Evolutionary conservation across 1,140 invertebrate genomes (phyloP).

Genomic region (Drosophila fuyamai): DNA sequence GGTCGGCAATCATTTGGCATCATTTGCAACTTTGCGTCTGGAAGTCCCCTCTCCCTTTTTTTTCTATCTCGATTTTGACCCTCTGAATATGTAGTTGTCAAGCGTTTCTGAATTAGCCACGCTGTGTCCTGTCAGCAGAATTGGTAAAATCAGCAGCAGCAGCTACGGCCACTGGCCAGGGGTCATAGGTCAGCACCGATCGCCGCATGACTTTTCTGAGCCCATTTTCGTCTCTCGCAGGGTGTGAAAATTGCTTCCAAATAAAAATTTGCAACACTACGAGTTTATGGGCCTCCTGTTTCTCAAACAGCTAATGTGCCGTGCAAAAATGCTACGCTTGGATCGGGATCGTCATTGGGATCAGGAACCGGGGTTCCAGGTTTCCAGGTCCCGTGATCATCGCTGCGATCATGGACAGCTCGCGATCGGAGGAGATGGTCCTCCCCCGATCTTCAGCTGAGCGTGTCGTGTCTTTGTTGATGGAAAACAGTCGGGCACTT

Average conservation of each 20-base stretch:
- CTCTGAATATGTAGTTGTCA: constrained; percentile 63
- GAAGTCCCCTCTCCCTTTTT: constrained; percentile 3
- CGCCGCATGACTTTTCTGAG: constrained; percentile 46
- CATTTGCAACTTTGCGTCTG: constrained; percentile 68
- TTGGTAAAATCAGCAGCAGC: constrained; percentile 36
- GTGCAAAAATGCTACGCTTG: constrained; percentile 73
- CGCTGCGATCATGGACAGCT: constrained; percentile 67
- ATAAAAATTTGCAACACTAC: constrained; percentile 82
- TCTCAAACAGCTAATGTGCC: constrained; percentile 63
- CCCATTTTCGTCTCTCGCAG: constrained; percentile 46
- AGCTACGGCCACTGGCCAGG: constrained; percentile 33
- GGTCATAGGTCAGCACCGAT: constrained; percentile 36
- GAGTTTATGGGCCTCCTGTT: constrained; percentile 50
- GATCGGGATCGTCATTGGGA: constrained; percentile 1
- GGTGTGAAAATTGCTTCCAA: constrained; percentile 83
- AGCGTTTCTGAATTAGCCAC: constrained; percentile 68
- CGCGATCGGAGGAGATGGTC: constrained; percentile 48
- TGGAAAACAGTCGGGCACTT: constrained; percentile 64
- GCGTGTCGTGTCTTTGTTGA: constrained; percentile 66
- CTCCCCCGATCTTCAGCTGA: constrained; percentile 32
- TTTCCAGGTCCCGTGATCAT: constrained; percentile 51
- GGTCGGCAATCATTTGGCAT: constrained; percentile 81
- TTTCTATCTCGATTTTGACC: background rate
- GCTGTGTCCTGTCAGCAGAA: constrained; percentile 71
- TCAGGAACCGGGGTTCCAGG: constrained; percentile 5